Percentiles rank a stretch among this genome's conserved stretches.
Evolutionary conservation across 2,888 invertebrate genomes (phyloP).

Genomic region (Masnerella sp.): DNA sequence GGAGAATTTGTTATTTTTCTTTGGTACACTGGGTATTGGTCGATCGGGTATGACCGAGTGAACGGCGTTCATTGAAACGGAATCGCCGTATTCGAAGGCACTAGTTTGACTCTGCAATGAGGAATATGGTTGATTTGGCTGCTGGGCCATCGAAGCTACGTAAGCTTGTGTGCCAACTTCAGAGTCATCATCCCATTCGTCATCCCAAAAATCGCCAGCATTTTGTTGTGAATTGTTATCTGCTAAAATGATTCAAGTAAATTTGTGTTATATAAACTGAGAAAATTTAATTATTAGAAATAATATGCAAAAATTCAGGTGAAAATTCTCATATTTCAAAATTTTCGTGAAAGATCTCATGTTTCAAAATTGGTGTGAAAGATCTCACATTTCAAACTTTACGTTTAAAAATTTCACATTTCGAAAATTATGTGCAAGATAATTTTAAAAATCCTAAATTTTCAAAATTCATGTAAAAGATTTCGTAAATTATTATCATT

Average conservation of each 20-base stretch:
- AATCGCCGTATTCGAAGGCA: slow-evolving; percentile 74
- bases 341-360: too few relatives aligned
- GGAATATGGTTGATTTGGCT: slow-evolving; percentile 73
- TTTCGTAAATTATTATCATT: too few relatives aligned
- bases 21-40: slow-evolving; percentile 79
- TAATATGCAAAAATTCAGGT: too few relatives aligned
- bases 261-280: too few relatives aligned
- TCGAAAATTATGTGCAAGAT: too few relatives aligned
- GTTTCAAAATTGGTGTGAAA: too few relatives aligned
- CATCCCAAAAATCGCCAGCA: slow-evolving; percentile 88
- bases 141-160: slow-evolving; percentile 75
- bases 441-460: too few relatives aligned
- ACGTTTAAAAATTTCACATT: too few relatives aligned
- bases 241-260: slow-evolving; percentile 67
- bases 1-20: slow-evolving; percentile 89
- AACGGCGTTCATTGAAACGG: slow-evolving; percentile 79
- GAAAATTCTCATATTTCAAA: too few relatives aligned
- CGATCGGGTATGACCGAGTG: slow-evolving; percentile 82
- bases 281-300: background rate
- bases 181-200: slow-evolving; percentile 92
- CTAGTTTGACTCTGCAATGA: slow-evolving; percentile 68
- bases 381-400: too few relatives aligned
- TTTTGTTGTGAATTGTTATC: slow-evolving; percentile 77
- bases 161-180: slow-evolving; percentile 83
- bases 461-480: too few relatives aligned